Evolutionary conservation across 2,113 vertebrate genomes (phyloP).

Genomic region (Geococcyx californianus): DNA sequence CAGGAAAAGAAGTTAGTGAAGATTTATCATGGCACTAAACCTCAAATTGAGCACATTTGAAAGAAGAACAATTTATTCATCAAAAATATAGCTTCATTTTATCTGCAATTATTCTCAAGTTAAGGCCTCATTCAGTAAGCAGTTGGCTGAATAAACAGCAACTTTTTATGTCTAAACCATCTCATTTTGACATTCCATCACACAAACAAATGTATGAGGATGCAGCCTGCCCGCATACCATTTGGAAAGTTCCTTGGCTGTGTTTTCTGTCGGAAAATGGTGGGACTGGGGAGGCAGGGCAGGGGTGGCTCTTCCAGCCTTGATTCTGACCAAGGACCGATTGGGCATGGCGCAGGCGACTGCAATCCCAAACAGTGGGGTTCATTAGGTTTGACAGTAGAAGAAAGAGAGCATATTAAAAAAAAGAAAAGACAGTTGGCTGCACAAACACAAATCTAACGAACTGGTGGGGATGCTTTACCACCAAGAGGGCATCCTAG

Average conservation of each 20-base stretch:
- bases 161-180: conserved; percentile 26
- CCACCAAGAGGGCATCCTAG: neutral
- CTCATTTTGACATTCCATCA: conserved; percentile 15
- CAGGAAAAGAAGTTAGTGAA: conserved; percentile 32
- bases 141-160: conserved; percentile 39
- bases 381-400: neutral
- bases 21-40: conserved; percentile 62
- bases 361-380: accelerated
- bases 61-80: conserved; percentile 65
- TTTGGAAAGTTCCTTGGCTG: neutral
- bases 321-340: neutral
- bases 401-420: neutral
- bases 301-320: neutral
- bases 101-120: conserved; percentile 57
- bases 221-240: neutral
- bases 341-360: neutral
- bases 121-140: conserved; percentile 35
- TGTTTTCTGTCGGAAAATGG: neutral
- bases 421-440: neutral
- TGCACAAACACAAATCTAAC: neutral
- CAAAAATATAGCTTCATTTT: conserved; percentile 55
- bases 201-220: neutral
- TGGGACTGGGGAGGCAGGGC: neutral
- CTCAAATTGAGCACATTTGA: conserved; percentile 51
- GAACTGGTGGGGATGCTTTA: neutral